Evolutionary conservation across 2,113 vertebrate species (phyloP), one percentile per base, ranked within the genome.

Genomic region (Cairina moschata): DNA sequence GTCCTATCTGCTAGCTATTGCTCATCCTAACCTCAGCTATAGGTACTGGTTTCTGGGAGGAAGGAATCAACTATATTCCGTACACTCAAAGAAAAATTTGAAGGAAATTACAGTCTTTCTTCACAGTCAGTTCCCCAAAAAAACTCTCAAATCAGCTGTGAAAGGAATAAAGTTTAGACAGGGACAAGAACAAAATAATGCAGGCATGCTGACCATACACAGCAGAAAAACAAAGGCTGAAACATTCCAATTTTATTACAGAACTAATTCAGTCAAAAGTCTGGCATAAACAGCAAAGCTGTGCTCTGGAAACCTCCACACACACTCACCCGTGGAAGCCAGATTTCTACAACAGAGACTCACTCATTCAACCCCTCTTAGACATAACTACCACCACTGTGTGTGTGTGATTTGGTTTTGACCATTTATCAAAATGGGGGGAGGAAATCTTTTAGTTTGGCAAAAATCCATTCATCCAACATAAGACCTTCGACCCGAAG

Each of bases 221-320:
- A 83, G 72, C 88, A 93, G 68, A 95, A 91, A 79, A 78, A 84
- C 50, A 79, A 92, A 93, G 85, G 46, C 63, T 71, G 65, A 91
- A 86, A 77, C 75, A 72, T 80, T 94, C 73, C 9, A 0, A 40
- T 88, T 94, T 96, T 88, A 96, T 90, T 93, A 91, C 42, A 78
- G 76, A 94, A 93, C 52, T 88, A 52, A 93, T 67, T 90, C 56
- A 89, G 74, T 60, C 58, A 72, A 60, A 93, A 91, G 50, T 29
- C 88, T 90, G 83, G 75, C 76, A 83, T 26, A 63, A 86, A 74
- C 85, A 63, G 34, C 12, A 74, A 66, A 76, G 32, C 60, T 86
- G 40, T 83, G 85, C 62, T 76, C 56, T 71, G 48, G 68, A 82
- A 94, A 90, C 29, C 7, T 26, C 6, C 42, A 72, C 46, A 74